Evolutionary conservation across 2,797 vertebrate genomes (phyloP).

Genomic region (Passerculus sandwichensis): DNA sequence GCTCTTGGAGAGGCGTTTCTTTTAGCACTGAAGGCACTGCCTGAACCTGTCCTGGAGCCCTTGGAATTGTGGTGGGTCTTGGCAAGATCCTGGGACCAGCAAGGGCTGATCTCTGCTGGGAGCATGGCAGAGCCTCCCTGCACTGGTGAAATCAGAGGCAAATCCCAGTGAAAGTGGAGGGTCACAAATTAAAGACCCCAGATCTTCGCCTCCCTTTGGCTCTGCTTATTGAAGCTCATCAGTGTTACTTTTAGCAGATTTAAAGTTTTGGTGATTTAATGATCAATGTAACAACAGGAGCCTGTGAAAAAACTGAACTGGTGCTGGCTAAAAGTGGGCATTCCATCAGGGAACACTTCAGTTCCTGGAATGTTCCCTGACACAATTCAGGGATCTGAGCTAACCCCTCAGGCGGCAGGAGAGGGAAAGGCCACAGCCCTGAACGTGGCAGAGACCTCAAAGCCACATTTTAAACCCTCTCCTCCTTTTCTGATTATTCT

Average conservation of each 20-base stretch:
- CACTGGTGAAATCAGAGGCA: neutral
- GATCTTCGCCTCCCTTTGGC: neutral
- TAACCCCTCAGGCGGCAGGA: neutral
- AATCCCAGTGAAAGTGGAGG: neutral
- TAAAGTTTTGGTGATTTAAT: neutral
- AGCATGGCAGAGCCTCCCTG: neutral
- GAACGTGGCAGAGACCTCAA: neutral
- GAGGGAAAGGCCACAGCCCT: neutral
- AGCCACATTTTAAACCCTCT: neutral
- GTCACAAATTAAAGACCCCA: neutral
- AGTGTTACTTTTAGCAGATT: neutral
- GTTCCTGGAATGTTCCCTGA: neutral
- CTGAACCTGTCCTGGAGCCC: neutral
- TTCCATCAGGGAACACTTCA: no score
- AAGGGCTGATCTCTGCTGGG: neutral
- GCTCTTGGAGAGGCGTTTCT: neutral
- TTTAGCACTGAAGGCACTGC: neutral
- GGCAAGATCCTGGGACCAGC: neutral
- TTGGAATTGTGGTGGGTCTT: neutral
- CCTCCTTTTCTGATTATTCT: neutral
- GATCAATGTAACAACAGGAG: neutral
- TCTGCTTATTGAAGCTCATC: neutral
- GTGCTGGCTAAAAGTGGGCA: neutral
- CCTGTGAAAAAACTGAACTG: neutral
- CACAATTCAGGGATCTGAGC: neutral